Conservation (phyloP, 2,888 invertebrate species). For the Cerastis rubricosa region DNA sequence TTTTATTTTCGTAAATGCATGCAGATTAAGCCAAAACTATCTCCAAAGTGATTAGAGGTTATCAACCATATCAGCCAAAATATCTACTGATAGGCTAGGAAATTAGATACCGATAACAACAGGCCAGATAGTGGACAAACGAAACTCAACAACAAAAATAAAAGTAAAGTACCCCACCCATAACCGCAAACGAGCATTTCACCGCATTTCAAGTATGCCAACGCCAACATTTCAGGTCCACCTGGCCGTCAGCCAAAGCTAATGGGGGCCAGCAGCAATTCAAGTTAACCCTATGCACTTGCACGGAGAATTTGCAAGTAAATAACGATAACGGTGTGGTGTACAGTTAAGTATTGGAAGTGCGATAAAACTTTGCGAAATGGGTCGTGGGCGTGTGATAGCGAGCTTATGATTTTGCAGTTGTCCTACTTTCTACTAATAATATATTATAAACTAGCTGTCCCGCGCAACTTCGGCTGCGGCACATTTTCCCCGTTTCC, state of each 20-base stretch:
- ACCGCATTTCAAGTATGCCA: constrained; percentile 11
- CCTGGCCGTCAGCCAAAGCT: constrained; percentile 47
- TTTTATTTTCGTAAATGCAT: not conserved
- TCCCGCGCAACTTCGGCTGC: no score
- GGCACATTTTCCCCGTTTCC: no score
- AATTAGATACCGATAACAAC: constrained; percentile 12
- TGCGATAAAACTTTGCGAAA: constrained; percentile 56
- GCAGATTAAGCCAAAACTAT: not conserved
- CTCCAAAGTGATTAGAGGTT: not conserved
- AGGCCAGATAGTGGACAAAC: not conserved
- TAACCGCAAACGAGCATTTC: not conserved
- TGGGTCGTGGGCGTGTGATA: constrained; percentile 34
- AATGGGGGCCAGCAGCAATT: constrained; percentile 19
- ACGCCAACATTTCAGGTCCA: constrained; percentile 9
- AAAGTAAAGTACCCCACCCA: not conserved
- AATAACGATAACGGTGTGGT: constrained; percentile 51
- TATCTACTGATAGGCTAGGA: not conserved
- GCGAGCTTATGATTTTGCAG: not conserved
- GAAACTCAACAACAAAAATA: not conserved
- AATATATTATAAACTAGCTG: no score
- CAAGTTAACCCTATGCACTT: constrained; percentile 42
- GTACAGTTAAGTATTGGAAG: constrained; percentile 51
- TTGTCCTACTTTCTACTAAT: not conserved
- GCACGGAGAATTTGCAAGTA: constrained; percentile 45
- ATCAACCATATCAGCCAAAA: not conserved